A percentile compares a stretch with the other conserved stretches of the same genome.
Conservation (phyloP, 2,797 vertebrate genomes). For the Argya squamiceps region DNA sequence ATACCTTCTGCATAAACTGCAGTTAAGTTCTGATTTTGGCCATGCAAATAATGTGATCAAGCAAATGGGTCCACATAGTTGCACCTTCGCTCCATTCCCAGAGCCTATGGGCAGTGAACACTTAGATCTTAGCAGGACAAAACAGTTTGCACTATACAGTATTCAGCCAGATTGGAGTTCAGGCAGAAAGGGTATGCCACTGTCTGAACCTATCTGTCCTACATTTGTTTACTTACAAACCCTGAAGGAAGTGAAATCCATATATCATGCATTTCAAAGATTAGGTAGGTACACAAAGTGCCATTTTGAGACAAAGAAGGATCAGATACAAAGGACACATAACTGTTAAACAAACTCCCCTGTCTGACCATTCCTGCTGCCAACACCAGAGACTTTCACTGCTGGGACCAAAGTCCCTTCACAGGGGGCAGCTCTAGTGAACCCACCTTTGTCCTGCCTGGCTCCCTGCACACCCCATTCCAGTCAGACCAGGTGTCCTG, state of each 20-base stretch:
- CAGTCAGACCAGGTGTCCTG: neutral
- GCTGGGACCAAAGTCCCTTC: neutral
- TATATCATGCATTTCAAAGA: neutral
- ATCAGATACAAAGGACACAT: neutral
- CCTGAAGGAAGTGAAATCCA: neutral
- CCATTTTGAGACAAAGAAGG: neutral
- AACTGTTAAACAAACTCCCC: neutral
- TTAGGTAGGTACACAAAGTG: neutral
- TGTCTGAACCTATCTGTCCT: neutral
- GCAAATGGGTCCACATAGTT: neutral
- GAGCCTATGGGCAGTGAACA: neutral
- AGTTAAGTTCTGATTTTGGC: neutral
- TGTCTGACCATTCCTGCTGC: neutral
- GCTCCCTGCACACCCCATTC: neutral
- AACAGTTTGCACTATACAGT: neutral
- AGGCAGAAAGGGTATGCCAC: neutral
- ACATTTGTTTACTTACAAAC: neutral
- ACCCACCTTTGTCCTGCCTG: neutral
- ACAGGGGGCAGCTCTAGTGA: neutral
- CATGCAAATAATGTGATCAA: neutral
- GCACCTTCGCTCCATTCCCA: neutral
- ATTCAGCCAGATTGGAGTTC: neutral
- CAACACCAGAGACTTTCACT: neutral
- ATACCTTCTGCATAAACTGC: neutral
- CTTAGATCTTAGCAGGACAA: neutral